Base-by-base conservation (phyloP, 2,113 vertebrate species). In the Hemiscyllium ocellatum region DNA sequence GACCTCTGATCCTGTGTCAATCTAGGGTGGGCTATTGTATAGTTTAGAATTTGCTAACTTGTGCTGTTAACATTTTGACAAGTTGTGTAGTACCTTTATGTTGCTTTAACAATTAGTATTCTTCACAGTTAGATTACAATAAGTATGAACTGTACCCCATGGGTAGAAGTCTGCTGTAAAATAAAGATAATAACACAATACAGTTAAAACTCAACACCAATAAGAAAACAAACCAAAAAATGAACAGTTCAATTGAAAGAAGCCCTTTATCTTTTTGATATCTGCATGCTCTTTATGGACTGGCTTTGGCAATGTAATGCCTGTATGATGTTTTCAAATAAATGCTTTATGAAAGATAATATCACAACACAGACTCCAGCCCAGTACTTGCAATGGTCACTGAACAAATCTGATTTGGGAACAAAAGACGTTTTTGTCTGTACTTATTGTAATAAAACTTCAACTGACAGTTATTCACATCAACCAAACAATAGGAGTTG, bases 301-400 rank as follows among this genome's bases (percentile, higher is more conserved):
- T 98, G 98, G 97, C 98, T 98, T 97, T 98, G 98, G 97, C 98
- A 98, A 97, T 98, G 98, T 98, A 98, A 98, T 97, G 98, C 98
- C 97, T 98, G 98, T 98, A 98, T 97, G 97, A 97, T 98, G 98
- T 98, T 98, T 98, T 98, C 97, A 98, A 98, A 98, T 98, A 98
- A 98, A 97, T 97, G 97, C 98, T 98, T 98, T 98, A 97, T 97
- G 97, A 97, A 98, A 98, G 97, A 97, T 90, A 94, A 96, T 85
- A 94, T 89, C 69, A 70, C 94, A 95, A 95, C 47, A 95, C 24
- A 29, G 68, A 22, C 69, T 76, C 69, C 69, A 52, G 94, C 52
- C 94, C 52, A 50, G 68, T 95, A 69, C 66, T 94, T 94, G 29
- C 91, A 70, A 94, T 70, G 19, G 70, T 94, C 42, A 50, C 17